phyloP scores from a whole-genome alignment of 2,888 invertebrate genomes.

The Cybosia mesomella region DNA sequence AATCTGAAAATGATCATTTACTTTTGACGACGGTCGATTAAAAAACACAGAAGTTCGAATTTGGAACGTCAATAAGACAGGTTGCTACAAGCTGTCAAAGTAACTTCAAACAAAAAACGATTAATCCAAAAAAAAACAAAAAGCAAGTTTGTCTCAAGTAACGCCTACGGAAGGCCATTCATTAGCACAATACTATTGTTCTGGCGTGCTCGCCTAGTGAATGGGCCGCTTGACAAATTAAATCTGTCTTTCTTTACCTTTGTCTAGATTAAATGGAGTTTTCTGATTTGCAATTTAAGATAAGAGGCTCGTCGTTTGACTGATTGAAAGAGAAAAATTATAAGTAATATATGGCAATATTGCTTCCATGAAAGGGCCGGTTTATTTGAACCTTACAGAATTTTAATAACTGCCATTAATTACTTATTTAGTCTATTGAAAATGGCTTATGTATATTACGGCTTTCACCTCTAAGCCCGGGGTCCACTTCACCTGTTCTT shows the following conservation, averaged over 20 bases:
- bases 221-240: slow-evolving; percentile 56
- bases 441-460: too few species aligned
- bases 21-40: background rate
- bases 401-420: background rate
- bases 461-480: too few species aligned
- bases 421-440: background rate
- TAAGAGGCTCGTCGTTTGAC: slow-evolving; percentile 18
- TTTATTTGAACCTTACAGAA: background rate
- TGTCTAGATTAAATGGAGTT: slow-evolving; percentile 53
- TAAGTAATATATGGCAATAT: slow-evolving; percentile 23
- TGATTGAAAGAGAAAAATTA: slow-evolving; percentile 37
- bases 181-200: slow-evolving; percentile 52
- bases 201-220: slow-evolving; percentile 34
- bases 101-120: background rate
- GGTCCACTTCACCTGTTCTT: too few species aligned
- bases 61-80: background rate
- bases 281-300: slow-evolving; percentile 49
- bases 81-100: background rate
- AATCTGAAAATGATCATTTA: background rate
- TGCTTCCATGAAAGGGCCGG: background rate
- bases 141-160: slow-evolving; percentile 32
- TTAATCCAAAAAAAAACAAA: slow-evolving; percentile 25
- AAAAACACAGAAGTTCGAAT: background rate
- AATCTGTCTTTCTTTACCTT: slow-evolving; percentile 50
- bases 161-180: slow-evolving; percentile 43